phyloP scores from a whole-genome alignment of 1,140 invertebrate genomes.

The Caenorhabditis brenneri region DNA sequence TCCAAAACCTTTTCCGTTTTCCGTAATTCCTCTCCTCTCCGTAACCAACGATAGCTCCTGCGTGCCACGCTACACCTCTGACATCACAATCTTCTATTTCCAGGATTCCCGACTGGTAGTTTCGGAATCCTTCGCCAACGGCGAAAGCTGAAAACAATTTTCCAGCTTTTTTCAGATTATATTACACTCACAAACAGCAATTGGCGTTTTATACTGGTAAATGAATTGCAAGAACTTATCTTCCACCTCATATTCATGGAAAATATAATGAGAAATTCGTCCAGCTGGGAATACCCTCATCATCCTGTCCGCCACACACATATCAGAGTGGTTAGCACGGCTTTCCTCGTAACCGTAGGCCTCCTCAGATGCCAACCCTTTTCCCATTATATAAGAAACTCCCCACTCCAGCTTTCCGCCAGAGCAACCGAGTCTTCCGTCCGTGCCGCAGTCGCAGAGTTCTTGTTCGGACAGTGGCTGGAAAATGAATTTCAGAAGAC shows the following conservation, averaged over 20 bases:
- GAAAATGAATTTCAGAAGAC: neutral
- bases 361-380: neutral
- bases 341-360: neutral
- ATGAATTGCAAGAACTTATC: neutral
- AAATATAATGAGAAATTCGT: neutral
- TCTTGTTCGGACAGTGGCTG: neutral
- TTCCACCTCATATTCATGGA: neutral
- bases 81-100: neutral
- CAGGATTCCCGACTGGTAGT: neutral
- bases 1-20: neutral
- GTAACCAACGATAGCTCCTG: neutral
- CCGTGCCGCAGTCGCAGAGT: neutral
- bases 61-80: neutral
- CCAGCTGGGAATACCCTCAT: neutral
- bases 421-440: neutral
- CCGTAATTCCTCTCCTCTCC: too few relatives aligned
- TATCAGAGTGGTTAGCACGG: neutral
- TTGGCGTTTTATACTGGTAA: neutral
- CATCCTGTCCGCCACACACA: neutral
- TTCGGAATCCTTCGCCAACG: neutral
- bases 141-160: neutral
- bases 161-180: neutral
- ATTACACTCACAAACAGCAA: neutral
- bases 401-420: neutral
- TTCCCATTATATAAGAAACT: neutral